Evolutionary conservation across 2,797 vertebrate species (phyloP).

Genomic region (Adelosebastes latens): DNA sequence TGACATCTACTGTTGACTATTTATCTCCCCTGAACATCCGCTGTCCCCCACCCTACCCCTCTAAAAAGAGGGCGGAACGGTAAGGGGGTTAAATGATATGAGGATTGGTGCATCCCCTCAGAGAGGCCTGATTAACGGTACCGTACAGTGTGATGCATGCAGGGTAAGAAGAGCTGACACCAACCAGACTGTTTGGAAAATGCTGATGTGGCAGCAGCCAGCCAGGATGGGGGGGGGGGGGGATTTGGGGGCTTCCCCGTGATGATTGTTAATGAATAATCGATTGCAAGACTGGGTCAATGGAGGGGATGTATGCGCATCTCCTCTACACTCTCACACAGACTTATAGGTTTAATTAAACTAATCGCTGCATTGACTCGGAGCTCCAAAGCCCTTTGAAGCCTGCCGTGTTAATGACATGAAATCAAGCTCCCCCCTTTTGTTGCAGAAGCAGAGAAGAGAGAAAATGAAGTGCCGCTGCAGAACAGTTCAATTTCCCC

Average conservation of each 20-base stretch:
- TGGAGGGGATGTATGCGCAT: constrained; percentile 64
- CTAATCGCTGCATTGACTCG: constrained; percentile 75
- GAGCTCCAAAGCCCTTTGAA: constrained; percentile 74
- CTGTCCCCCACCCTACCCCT: too few relatives aligned
- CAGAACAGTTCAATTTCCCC: constrained; percentile 44
- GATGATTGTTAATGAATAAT: constrained; percentile 75
- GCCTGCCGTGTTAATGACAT: constrained; percentile 70
- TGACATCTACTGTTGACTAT: too few relatives aligned
- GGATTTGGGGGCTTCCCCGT: constrained; percentile 5
- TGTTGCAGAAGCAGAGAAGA: constrained; percentile 52
- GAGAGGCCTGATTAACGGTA: constrained; percentile 57
- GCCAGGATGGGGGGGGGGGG: neutral
- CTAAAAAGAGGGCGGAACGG: too few relatives aligned
- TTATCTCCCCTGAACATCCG: too few relatives aligned
- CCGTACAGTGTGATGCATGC: constrained; percentile 14
- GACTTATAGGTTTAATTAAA: constrained; percentile 81
- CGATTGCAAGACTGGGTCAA: constrained; percentile 63
- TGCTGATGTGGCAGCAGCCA: constrained; percentile 60
- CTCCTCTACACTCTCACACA: constrained; percentile 53
- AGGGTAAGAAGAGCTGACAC: constrained; percentile 48
- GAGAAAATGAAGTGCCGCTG: constrained; percentile 52
- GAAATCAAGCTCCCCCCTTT: constrained; percentile 62
- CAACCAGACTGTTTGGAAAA: constrained; percentile 49
- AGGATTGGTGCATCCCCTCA: constrained; percentile 36
- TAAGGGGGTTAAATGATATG: constrained; percentile 42